Percentiles rank a stretch among this genome's conserved stretches.
Conservation (phyloP, 2,113 vertebrate genomes). For the Lates calcarifer region DNA sequence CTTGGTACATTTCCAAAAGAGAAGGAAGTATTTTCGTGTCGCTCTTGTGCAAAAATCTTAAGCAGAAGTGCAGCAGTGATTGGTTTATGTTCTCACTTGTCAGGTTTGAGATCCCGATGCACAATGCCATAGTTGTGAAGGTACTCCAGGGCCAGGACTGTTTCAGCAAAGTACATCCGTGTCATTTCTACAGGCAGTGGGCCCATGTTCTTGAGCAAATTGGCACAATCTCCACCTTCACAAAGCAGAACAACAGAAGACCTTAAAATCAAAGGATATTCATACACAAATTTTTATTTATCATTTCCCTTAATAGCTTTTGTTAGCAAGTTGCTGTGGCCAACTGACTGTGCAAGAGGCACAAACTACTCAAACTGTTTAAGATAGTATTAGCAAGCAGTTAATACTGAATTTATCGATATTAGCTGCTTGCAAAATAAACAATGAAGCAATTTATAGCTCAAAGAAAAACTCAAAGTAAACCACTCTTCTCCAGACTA, state of each 20-base stretch:
- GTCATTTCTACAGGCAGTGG: slow-evolving; percentile 97
- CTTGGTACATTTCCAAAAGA: neutral
- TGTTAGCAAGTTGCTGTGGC: neutral
- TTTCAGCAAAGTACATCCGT: slow-evolving; percentile 97
- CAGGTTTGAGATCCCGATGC: slow-evolving; percentile 97
- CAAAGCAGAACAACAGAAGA: slow-evolving; percentile 13
- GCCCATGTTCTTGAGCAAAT: slow-evolving; percentile 97
- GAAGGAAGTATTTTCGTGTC: no score
- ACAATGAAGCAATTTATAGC: neutral
- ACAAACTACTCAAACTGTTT: no score
- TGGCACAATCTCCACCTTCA: slow-evolving; percentile 95
- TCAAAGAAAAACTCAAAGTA: no score
- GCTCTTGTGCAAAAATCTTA: neutral
- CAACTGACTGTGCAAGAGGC: neutral
- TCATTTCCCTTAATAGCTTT: neutral
- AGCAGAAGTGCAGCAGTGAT: neutral
- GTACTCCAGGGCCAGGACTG: slow-evolving; percentile 94
- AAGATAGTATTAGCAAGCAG: no score
- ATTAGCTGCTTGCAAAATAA: neutral
- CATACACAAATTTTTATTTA: neutral
- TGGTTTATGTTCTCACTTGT: slow-evolving; percentile 89
- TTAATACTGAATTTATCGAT: neutral
- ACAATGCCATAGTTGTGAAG: slow-evolving; percentile 98
- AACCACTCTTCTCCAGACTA: fast-evolving
- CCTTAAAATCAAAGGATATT: neutral